Evolutionary conservation across 1,140 invertebrate species (phyloP).

Genomic region (Plectrocnemia conspersa): DNA sequence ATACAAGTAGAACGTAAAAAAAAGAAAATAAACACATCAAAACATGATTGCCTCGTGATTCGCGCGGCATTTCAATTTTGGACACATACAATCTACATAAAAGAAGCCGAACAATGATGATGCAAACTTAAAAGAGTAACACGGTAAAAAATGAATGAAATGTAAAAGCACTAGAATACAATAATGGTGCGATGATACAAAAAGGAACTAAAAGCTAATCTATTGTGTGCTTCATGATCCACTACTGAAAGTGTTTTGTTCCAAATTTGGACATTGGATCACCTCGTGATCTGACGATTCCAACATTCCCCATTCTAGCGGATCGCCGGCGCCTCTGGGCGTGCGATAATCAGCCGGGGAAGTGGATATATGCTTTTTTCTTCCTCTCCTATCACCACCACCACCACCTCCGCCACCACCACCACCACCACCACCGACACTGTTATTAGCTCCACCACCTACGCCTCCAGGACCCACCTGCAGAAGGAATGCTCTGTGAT

Average conservation of each 20-base stretch:
- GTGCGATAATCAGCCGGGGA: slow-evolving; percentile 34
- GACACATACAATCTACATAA: slow-evolving; percentile 2
- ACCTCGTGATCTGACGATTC: slow-evolving; percentile 38
- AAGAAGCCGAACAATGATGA: slow-evolving; percentile 1
- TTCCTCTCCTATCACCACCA: slow-evolving; percentile 33
- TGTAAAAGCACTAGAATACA: too few relatives aligned
- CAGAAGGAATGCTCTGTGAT: slow-evolving; percentile 12
- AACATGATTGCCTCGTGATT: slow-evolving; percentile 5
- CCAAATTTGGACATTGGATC: slow-evolving; percentile 6
- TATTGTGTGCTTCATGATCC: slow-evolving; percentile 18
- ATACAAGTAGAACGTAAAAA: neutral
- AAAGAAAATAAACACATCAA: neutral
- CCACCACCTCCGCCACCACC: slow-evolving; percentile 15
- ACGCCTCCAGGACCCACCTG: slow-evolving; percentile 21
- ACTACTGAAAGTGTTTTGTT: slow-evolving; percentile 14
- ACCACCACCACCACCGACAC: slow-evolving; percentile 17
- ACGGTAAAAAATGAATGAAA: too few relatives aligned
- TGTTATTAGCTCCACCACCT: slow-evolving; percentile 14
- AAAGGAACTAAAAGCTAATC: slow-evolving; percentile 4
- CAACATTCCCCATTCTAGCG: slow-evolving; percentile 37
- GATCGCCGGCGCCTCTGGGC: slow-evolving; percentile 36
- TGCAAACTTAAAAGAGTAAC: slow-evolving; percentile 5
- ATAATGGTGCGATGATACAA: slow-evolving; percentile 3
- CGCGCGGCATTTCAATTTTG: neutral
- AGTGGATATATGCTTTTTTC: slow-evolving; percentile 37